Percentiles rank a stretch among this genome's conserved stretches.
Evolutionary conservation across 2,888 invertebrate genomes (phyloP).

Genomic region (Tubiluchus corallicola): DNA sequence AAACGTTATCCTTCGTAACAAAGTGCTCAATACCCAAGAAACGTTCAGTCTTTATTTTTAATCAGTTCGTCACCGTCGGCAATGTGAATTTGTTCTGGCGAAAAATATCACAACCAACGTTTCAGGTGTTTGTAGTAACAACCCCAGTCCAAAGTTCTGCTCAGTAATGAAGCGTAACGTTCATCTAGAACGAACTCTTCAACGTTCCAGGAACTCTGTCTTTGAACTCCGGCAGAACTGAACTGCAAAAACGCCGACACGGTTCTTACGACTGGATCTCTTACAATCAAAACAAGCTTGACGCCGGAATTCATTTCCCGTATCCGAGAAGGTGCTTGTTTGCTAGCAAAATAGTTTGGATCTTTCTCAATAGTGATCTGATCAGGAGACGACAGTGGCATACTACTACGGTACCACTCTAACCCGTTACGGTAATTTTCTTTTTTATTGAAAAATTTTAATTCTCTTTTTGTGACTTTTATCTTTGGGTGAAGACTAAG

Average conservation of each 20-base stretch:
- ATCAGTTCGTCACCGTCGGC: slow-evolving; percentile 85
- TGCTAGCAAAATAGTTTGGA: slow-evolving; percentile 89
- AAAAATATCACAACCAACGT: slow-evolving; percentile 78
- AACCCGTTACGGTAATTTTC: slow-evolving; percentile 67
- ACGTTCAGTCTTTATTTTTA: slow-evolving; percentile 62
- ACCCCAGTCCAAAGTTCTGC: no score
- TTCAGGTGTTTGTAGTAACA: slow-evolving; percentile 77
- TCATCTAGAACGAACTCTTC: no score
- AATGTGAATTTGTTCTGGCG: slow-evolving; percentile 61
- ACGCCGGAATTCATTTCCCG: slow-evolving; percentile 81
- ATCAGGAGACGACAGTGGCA: slow-evolving; percentile 77
- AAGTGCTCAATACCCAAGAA: slow-evolving; percentile 54
- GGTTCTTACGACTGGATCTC: slow-evolving; percentile 85
- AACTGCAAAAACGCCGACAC: slow-evolving; percentile 93
- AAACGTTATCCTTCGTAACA: slow-evolving; percentile 68
- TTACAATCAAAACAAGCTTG: slow-evolving; percentile 72
- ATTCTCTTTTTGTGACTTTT: slow-evolving; percentile 79
- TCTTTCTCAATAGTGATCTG: slow-evolving; percentile 94
- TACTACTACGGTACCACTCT: slow-evolving; percentile 83
- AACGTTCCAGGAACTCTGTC: no score
- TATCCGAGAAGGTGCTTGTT: slow-evolving; percentile 86
- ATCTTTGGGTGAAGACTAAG: slow-evolving; percentile 39
- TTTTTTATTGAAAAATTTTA: slow-evolving; percentile 82
- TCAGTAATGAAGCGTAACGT: no score
- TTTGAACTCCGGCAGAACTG: no score